These are phyloP conservation scores for Ctenicera cuprea DNA, from an alignment of 2,888 invertebrate species.

Conservation along the genomic window DNA sequence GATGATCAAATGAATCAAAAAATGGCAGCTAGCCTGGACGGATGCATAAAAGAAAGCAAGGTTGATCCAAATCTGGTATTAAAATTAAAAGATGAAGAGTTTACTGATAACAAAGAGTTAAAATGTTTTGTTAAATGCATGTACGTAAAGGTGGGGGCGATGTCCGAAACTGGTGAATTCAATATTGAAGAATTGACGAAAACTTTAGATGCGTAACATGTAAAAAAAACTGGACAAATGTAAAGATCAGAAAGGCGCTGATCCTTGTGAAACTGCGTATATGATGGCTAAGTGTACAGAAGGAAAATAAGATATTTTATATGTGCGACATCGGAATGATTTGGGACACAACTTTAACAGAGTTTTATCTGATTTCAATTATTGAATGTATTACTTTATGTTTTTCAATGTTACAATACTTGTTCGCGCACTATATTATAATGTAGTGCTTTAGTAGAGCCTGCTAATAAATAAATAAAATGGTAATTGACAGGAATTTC, in stretches of 20 bases:
- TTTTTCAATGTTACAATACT: too few relatives aligned
- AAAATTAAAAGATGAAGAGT: constrained; percentile 62
- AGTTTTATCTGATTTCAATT: too few relatives aligned
- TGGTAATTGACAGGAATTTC: too few relatives aligned
- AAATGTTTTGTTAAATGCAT: constrained; percentile 74
- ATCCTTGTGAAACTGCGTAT: constrained; percentile 9
- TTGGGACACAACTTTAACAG: too few relatives aligned
- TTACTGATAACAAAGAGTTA: constrained; percentile 70
- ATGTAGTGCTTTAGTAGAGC: too few relatives aligned
- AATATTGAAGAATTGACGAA: background rate
- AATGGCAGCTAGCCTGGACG: background rate
- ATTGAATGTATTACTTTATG: too few relatives aligned
- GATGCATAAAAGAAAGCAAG: constrained; percentile 60
- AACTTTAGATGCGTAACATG: background rate
- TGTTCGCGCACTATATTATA: too few relatives aligned
- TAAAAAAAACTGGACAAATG: background rate
- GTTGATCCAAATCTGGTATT: constrained; percentile 68
- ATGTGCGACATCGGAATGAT: too few relatives aligned
- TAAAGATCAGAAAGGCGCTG: background rate
- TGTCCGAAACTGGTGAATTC: constrained; percentile 54
- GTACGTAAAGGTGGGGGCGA: constrained; percentile 73
- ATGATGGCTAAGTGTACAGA: background rate
- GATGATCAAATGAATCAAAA: too few relatives aligned
- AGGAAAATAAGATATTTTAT: too few relatives aligned
- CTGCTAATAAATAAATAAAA: too few relatives aligned